A percentile compares a stretch with the other conserved stretches of the same genome.
phyloP scores from a whole-genome alignment of 2,888 invertebrate species.

The Dichetophora obliterata region DNA sequence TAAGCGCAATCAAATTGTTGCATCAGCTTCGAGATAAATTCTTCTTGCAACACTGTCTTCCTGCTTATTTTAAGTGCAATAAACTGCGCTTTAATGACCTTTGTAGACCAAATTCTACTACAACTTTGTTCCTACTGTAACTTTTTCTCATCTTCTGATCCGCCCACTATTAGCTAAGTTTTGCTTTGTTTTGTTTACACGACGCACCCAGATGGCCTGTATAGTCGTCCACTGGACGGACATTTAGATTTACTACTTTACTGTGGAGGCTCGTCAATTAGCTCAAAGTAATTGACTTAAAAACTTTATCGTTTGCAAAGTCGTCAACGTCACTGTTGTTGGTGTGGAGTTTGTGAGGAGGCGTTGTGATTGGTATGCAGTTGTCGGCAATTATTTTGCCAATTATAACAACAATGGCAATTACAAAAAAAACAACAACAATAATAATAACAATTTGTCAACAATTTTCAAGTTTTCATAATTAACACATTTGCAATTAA shows the following conservation, averaged over 20 bases:
- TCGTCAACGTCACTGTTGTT: background rate
- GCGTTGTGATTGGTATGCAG: slow-evolving; percentile 9
- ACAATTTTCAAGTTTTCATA: slow-evolving; percentile 14
- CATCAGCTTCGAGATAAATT: background rate
- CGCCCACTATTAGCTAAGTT: background rate
- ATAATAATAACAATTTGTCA: background rate
- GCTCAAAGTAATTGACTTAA: slow-evolving; percentile 22
- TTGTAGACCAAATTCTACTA: too few species aligned
- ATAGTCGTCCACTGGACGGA: background rate
- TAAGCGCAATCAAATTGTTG: slow-evolving; percentile 38
- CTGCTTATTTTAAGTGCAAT: background rate
- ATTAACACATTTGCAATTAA: slow-evolving; percentile 15
- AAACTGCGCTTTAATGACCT: background rate
- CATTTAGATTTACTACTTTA: background rate
- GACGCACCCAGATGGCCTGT: background rate
- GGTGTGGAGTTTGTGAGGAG: background rate
- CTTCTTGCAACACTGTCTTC: too few species aligned
- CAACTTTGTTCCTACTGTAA: background rate
- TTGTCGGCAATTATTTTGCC: slow-evolving; percentile 22
- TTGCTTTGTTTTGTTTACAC: background rate
- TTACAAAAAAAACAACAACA: background rate
- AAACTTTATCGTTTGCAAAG: slow-evolving; percentile 5
- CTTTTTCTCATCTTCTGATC: background rate
- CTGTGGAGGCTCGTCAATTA: background rate
- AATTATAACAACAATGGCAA: slow-evolving; percentile 1